Evolutionary conservation across 2,888 invertebrate species (phyloP).

Genomic region (Nemoura dubitans): DNA sequence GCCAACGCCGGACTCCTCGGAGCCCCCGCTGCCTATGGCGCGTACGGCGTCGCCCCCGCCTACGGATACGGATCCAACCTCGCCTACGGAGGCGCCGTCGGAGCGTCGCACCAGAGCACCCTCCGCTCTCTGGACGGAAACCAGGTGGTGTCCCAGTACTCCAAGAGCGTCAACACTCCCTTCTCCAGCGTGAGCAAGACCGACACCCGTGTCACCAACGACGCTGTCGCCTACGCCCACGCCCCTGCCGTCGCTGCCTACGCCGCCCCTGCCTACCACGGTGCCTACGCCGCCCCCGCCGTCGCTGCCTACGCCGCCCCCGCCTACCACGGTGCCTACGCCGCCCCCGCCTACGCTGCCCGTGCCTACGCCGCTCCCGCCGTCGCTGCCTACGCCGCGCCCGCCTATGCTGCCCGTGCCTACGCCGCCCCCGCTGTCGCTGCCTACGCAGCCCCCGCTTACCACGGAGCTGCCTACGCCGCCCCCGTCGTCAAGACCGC

Average conservation of each 20-base stretch:
- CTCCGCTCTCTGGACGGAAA: constrained; percentile 67
- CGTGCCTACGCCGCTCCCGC: constrained; percentile 56
- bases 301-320: constrained; percentile 48
- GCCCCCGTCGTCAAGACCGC: constrained; percentile 51
- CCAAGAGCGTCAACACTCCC: constrained; percentile 68
- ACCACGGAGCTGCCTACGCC: constrained; percentile 47
- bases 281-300: constrained; percentile 54
- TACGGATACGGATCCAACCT: constrained; percentile 43
- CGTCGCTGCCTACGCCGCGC: constrained; percentile 54
- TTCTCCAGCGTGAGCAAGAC: constrained; percentile 69
- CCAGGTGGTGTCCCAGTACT: constrained; percentile 65
- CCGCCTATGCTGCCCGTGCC: constrained; percentile 55
- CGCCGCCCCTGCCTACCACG: constrained; percentile 54
- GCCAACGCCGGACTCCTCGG: constrained; percentile 52
- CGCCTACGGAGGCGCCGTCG: constrained; percentile 55
- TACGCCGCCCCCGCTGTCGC: constrained; percentile 54
- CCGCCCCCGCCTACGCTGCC: constrained; percentile 40
- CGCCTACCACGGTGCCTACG: constrained; percentile 38
- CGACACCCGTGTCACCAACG: constrained; percentile 68
- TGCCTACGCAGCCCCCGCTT: constrained; percentile 50
- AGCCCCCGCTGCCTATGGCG: constrained; percentile 53
- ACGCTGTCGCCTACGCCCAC: constrained; percentile 60
- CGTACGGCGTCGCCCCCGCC: constrained; percentile 55
- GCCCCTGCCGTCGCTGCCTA: constrained; percentile 52
- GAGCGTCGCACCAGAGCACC: constrained; percentile 65